A percentile compares a stretch with the other conserved stretches of the same genome.
Conservation (phyloP, 2,888 invertebrate species). For the Blera fallax region DNA sequence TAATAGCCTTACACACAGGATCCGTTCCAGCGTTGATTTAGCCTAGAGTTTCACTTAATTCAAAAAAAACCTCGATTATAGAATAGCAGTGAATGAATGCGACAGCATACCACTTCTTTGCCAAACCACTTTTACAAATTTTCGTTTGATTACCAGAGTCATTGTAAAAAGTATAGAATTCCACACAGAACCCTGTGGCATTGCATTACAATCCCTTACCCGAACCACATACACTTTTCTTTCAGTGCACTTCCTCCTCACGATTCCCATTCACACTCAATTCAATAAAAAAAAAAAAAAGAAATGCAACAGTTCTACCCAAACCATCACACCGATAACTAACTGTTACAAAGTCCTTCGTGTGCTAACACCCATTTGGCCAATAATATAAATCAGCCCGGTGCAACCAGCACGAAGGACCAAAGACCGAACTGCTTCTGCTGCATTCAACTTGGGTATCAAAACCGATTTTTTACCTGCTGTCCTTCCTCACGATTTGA, state of each 20-base stretch:
- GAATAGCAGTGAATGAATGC: no score
- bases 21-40: no score
- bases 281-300: not conserved
- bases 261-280: conserved; percentile 33
- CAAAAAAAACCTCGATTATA: no score
- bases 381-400: conserved; percentile 55
- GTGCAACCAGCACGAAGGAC: conserved; percentile 23
- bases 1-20: no score
- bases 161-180: not conserved
- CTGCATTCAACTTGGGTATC: conserved; percentile 45
- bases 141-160: not conserved
- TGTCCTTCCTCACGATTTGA: conserved; percentile 61
- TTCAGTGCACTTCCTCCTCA: not conserved
- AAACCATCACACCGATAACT: not conserved
- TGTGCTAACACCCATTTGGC: conserved; percentile 43
- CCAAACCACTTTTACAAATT: no score
- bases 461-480: conserved; percentile 66
- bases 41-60: no score
- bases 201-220: not conserved
- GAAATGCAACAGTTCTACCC: conserved; percentile 15
- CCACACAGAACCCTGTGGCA: not conserved
- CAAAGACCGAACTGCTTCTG: conserved; percentile 8
- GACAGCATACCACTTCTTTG: no score
- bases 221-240: not conserved
- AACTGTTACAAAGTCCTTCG: not conserved